These are phyloP conservation scores for Andrena flavipes DNA, from an alignment of 2,888 invertebrate species.

Conservation along the genomic window DNA sequence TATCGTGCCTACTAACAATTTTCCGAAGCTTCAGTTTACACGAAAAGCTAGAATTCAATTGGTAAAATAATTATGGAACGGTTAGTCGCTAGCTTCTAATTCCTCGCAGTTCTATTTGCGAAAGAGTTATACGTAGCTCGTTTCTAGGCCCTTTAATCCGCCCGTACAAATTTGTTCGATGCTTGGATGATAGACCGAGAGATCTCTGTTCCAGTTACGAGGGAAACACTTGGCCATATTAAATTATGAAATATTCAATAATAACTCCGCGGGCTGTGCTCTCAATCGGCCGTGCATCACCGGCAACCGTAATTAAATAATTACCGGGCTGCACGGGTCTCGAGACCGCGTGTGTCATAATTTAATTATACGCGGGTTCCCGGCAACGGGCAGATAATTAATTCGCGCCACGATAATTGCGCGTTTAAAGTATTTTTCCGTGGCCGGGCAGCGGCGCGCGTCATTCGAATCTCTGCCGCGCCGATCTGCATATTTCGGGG, in stretches of 20 bases:
- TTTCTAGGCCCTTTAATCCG: neutral
- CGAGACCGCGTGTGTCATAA: constrained; percentile 20
- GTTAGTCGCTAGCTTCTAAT: neutral
- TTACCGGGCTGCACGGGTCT: constrained; percentile 21
- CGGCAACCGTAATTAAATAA: constrained; percentile 22
- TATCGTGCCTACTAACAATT: too few relatives aligned
- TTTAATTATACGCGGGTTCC: constrained; percentile 32
- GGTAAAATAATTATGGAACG: too few relatives aligned
- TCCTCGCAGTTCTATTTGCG: neutral
- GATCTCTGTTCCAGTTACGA: neutral
- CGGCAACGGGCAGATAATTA: constrained; percentile 35
- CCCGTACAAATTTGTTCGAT: neutral
- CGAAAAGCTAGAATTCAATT: too few relatives aligned
- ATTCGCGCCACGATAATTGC: constrained; percentile 29
- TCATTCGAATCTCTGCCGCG: neutral
- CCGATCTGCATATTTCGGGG: constrained; percentile 25
- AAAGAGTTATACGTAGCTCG: neutral
- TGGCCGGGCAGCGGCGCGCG: neutral
- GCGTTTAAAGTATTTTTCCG: constrained; percentile 33
- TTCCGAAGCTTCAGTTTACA: too few relatives aligned
- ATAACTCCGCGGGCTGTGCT: neutral
- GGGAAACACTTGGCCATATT: neutral
- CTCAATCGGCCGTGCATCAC: constrained; percentile 18
- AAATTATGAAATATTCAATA: constrained; percentile 2
- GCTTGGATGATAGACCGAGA: neutral